Conservation (phyloP, 2,888 invertebrate species). For the Nemotelus nigrinus region DNA sequence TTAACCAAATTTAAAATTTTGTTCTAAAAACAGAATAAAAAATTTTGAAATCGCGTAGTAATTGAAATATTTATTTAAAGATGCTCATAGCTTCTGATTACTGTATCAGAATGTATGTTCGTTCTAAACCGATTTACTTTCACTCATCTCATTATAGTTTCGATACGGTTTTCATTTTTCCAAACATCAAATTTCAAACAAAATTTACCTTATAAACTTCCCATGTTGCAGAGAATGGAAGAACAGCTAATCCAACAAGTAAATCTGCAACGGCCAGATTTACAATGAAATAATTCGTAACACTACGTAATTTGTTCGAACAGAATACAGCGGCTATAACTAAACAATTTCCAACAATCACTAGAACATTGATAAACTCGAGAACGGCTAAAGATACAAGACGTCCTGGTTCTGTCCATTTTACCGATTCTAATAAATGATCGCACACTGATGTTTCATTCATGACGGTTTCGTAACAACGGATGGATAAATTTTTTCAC, state of each 20-base stretch:
- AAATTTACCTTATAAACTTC: slow-evolving; percentile 85
- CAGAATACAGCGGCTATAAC: slow-evolving; percentile 93
- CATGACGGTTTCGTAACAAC: slow-evolving; percentile 70
- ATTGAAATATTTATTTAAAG: too few species aligned
- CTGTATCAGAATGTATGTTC: too few species aligned
- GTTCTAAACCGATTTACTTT: too few species aligned
- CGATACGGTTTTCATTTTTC: not conserved
- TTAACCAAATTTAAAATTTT: too few species aligned
- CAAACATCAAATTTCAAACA: not conserved
- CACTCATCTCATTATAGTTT: too few species aligned
- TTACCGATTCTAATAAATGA: slow-evolving; percentile 81
- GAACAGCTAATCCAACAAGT: slow-evolving; percentile 92
- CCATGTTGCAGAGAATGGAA: slow-evolving; percentile 95
- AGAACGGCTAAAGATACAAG: slow-evolving; percentile 80
- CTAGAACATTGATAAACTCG: slow-evolving; percentile 86
- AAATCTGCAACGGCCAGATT: slow-evolving; percentile 96
- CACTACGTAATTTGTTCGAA: slow-evolving; percentile 90
- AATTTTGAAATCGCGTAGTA: too few species aligned
- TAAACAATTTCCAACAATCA: slow-evolving; percentile 88
- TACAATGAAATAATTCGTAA: slow-evolving; percentile 96
- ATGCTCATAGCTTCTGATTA: too few species aligned
- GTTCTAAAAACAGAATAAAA: too few species aligned
- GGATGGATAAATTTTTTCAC: slow-evolving; percentile 60
- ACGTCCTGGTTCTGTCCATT: slow-evolving; percentile 83
- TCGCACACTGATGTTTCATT: slow-evolving; percentile 81